Percentiles rank a stretch among this genome's conserved stretches.
Evolutionary conservation across 2,797 vertebrate species (phyloP).

Genomic region (Crypturellus tataupa): DNA sequence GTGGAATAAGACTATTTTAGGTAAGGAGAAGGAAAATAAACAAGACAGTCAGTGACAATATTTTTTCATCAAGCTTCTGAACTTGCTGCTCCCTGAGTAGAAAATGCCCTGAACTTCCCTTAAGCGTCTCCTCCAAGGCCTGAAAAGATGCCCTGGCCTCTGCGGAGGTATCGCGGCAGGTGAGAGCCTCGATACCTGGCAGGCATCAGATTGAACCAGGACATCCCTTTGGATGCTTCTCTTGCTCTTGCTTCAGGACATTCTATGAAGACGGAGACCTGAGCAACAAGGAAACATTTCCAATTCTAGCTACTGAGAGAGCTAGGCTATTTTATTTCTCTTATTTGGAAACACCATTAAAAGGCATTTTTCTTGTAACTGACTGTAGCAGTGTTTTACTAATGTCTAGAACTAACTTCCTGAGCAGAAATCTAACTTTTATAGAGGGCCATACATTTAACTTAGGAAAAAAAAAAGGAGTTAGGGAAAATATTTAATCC

Average conservation of each 20-base stretch:
- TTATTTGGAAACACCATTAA: background rate
- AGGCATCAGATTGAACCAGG: background rate
- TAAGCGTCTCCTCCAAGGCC: background rate
- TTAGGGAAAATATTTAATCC: constrained; percentile 32
- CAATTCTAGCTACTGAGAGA: accelerated
- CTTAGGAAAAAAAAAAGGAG: background rate
- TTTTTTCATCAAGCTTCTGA: background rate
- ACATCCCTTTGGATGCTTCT: background rate
- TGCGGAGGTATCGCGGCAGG: background rate
- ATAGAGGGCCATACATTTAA: background rate
- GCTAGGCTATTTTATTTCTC: background rate
- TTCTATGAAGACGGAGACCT: background rate
- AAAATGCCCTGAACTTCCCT: background rate
- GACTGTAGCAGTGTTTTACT: background rate
- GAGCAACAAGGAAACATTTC: background rate
- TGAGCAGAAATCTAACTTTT: background rate
- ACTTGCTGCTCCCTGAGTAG: background rate
- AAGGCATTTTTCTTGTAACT: background rate
- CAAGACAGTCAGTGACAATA: background rate
- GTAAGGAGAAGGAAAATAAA: background rate
- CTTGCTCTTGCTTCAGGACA: background rate
- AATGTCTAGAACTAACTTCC: constrained; percentile 11
- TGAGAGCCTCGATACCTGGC: background rate
- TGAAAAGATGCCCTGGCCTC: accelerated
- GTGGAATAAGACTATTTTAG: background rate